Conservation (phyloP, 1,140 invertebrate species). For the Macrobrachium nipponense region DNA sequence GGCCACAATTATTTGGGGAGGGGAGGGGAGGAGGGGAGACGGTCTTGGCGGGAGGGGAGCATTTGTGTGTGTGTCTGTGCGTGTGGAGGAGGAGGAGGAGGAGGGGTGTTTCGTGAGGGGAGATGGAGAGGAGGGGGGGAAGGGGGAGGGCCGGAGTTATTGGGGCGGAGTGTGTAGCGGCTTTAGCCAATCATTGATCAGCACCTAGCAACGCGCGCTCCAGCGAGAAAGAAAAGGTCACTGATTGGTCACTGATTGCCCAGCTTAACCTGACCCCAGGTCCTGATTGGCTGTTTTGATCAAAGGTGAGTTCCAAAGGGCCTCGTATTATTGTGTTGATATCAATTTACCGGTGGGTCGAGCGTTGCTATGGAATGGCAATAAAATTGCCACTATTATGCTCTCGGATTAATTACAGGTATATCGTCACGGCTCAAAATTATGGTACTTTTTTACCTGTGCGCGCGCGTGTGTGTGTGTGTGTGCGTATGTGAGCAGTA, state of each 20-base stretch:
- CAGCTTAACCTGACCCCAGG: constrained; percentile 30
- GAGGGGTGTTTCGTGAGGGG: no score
- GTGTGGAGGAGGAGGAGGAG: no score
- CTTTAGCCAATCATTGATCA: constrained; percentile 44
- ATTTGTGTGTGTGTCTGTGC: no score
- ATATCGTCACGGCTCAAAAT: constrained; percentile 12
- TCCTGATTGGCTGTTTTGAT: constrained; percentile 44
- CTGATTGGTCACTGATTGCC: constrained; percentile 37
- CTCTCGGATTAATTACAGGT: constrained; percentile 14
- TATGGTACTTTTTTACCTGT: constrained; percentile 16
- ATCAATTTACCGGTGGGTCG: constrained; percentile 29
- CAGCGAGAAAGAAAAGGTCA: constrained; percentile 34
- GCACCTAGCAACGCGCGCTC: constrained; percentile 47
- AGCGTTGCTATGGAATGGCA: constrained; percentile 18
- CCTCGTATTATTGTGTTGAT: constrained; percentile 48
- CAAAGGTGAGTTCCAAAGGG: constrained; percentile 33
- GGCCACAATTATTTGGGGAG: constrained; percentile 44
- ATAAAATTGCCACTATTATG: constrained; percentile 42
- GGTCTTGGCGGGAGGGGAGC: no score
- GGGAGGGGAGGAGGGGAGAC: no score
- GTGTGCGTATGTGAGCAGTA: no score
- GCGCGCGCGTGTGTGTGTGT: neutral
- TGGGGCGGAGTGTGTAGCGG: constrained; percentile 36
- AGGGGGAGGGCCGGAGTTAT: constrained; percentile 1
- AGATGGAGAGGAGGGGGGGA: no score